Conservation (phyloP, 2,113 vertebrate genomes). For the Amazona vittata region DNA sequence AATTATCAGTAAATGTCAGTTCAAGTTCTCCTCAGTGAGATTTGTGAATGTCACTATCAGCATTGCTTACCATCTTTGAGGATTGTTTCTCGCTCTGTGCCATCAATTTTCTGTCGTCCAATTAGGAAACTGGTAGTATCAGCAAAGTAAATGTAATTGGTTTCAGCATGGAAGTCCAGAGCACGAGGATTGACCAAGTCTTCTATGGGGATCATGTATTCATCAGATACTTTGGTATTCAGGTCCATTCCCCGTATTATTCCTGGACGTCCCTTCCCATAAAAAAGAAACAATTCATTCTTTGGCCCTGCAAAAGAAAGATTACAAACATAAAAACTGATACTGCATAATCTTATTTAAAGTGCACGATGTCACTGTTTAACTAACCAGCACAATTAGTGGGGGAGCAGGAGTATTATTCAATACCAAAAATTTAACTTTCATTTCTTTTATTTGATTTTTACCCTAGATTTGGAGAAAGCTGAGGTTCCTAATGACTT, state of each 20-base stretch:
- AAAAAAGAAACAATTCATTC: slow-evolving; percentile 96
- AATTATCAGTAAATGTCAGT: background rate
- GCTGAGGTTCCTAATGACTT: no score
- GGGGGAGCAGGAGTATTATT: slow-evolving; percentile 27
- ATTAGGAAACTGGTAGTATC: slow-evolving; percentile 98
- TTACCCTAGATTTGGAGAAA: no score
- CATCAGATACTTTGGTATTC: slow-evolving; percentile 91
- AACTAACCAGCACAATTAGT: slow-evolving; percentile 79
- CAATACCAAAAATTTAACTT: slow-evolving; percentile 72
- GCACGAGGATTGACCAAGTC: slow-evolving; percentile 96
- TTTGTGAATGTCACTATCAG: background rate
- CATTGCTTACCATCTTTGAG: slow-evolving; percentile 90
- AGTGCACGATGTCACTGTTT: slow-evolving; percentile 61
- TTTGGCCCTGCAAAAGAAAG: slow-evolving; percentile 89
- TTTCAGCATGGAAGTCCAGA: slow-evolving; percentile 92
- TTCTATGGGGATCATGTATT: slow-evolving; percentile 94
- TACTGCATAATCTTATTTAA: slow-evolving; percentile 72
- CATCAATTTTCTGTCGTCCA: slow-evolving; percentile 94
- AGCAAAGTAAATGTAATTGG: slow-evolving; percentile 94
- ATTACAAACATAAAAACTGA: slow-evolving; percentile 76
- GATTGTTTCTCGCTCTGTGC: slow-evolving; percentile 90
- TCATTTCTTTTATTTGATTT: background rate
- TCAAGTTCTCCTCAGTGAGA: background rate
- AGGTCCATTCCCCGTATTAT: slow-evolving; percentile 93
- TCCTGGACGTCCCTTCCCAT: slow-evolving; percentile 96